phyloP scores from a whole-genome alignment of 2,113 vertebrate genomes.

The Phoxinus phoxinus region DNA sequence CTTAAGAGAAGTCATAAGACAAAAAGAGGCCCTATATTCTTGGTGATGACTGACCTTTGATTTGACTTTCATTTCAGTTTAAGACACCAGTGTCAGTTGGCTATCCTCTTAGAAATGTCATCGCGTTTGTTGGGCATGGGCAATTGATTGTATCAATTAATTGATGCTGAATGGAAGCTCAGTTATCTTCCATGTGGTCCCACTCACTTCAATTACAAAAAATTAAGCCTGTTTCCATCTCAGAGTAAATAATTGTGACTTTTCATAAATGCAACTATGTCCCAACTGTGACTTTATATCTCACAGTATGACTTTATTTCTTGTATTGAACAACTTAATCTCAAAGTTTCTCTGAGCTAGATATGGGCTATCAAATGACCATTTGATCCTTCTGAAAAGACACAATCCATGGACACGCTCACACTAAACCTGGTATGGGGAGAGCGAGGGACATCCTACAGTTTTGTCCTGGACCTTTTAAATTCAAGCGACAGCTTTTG shows the following conservation, averaged over 20 bases:
- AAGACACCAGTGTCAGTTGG: background rate
- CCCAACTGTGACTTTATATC: background rate
- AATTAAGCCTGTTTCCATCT: background rate
- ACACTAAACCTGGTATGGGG: too few relatives aligned
- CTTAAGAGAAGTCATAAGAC: conserved; percentile 24
- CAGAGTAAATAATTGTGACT: background rate
- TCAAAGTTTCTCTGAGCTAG: background rate
- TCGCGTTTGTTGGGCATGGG: background rate
- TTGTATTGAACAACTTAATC: background rate
- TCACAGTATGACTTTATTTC: too few relatives aligned
- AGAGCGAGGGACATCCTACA: background rate
- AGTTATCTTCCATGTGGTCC: background rate
- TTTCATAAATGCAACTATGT: background rate
- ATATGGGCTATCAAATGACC: background rate
- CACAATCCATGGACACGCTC: background rate
- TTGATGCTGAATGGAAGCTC: background rate
- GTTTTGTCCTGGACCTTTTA: background rate
- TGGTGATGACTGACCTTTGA: background rate
- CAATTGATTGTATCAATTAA: background rate
- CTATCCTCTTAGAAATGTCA: background rate
- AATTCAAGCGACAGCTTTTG: background rate
- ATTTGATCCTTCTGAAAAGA: background rate
- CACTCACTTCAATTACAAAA: background rate
- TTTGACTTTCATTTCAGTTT: background rate
- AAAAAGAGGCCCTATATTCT: background rate